These are phyloP conservation scores for Chlorodrepanis virens DNA, from an alignment of 2,113 vertebrate genomes.

Conservation along the genomic window DNA sequence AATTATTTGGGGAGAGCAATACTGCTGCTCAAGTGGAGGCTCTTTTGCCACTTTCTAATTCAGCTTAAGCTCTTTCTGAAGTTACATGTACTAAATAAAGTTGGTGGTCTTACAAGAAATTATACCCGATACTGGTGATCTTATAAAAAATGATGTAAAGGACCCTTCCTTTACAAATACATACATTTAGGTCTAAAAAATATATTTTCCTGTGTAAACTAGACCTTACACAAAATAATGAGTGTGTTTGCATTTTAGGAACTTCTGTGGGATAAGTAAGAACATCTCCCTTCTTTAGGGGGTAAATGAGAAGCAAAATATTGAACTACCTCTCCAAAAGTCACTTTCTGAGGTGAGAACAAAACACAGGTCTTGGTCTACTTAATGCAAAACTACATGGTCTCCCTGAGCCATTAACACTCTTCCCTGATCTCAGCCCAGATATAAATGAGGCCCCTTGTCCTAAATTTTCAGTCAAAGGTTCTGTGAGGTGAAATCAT, in stretches of 20 bases:
- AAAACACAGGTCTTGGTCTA: neutral
- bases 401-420: neutral
- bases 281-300: neutral
- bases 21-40: neutral
- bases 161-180: neutral
- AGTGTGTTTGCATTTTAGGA: neutral
- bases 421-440: neutral
- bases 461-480: neutral
- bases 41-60: neutral
- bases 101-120: neutral
- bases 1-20: neutral
- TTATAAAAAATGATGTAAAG: neutral
- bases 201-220: neutral
- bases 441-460: neutral
- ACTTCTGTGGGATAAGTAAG: neutral
- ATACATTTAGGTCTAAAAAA: neutral
- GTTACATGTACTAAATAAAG: neutral
- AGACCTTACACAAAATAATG: neutral
- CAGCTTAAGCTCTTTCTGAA: neutral
- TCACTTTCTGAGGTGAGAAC: neutral
- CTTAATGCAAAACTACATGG: neutral
- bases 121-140: neutral
- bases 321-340: neutral
- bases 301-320: neutral
- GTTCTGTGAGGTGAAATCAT: neutral